Conservation (phyloP, 2,113 vertebrate species). For the Oceanodroma tethys region DNA sequence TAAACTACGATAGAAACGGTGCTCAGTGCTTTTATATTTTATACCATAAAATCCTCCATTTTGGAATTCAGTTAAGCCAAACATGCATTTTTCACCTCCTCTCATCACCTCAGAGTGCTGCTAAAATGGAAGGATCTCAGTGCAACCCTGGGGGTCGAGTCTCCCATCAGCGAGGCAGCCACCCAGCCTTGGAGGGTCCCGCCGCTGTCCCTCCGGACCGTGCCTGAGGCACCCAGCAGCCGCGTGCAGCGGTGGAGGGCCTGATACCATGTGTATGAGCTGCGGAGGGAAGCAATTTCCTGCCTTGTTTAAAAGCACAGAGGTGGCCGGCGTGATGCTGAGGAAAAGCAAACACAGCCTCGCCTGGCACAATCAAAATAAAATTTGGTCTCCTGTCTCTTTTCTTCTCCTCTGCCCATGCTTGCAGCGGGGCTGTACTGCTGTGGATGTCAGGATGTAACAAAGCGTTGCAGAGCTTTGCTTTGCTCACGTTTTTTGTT, state of each 20-base stretch:
- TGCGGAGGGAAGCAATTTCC: neutral
- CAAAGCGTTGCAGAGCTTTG: neutral
- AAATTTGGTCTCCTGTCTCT: neutral
- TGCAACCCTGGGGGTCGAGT: neutral
- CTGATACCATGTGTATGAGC: fast-evolving
- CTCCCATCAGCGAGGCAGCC: fast-evolving
- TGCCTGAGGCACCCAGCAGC: neutral
- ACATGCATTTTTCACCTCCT: neutral
- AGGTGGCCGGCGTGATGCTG: fast-evolving
- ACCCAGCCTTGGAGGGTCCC: fast-evolving
- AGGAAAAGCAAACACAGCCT: neutral
- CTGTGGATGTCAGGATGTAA: neutral
- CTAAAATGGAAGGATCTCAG: neutral
- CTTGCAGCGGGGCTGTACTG: neutral
- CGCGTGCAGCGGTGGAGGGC: fast-evolving
- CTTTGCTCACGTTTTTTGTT: neutral
- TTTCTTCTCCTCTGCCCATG: neutral
- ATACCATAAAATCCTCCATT: neutral
- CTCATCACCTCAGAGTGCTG: neutral
- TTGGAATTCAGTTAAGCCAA: neutral
- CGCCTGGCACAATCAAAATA: neutral
- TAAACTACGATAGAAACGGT: neutral
- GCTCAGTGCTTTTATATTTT: neutral
- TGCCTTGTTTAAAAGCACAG: neutral
- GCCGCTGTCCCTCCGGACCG: fast-evolving